Evolutionary conservation across 2,113 vertebrate species (phyloP).

Genomic region (Dasyornis broadbenti): DNA sequence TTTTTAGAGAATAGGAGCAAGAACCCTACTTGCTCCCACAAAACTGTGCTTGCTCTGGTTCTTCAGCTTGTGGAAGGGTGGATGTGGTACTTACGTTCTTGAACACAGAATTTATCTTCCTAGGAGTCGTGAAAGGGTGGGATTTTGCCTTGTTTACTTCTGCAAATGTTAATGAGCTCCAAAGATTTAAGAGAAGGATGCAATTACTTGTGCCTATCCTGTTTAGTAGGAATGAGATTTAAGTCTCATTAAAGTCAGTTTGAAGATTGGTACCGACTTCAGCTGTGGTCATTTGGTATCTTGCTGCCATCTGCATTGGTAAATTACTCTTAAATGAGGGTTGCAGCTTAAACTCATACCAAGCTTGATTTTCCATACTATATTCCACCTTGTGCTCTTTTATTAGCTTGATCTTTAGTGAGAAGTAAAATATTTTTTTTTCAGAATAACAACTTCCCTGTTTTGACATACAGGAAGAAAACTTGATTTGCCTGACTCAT

Average conservation of each 20-base stretch:
- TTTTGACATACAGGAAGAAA: not conserved
- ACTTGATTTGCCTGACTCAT: not conserved
- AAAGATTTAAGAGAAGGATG: constrained; percentile 4
- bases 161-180: not conserved
- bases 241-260: constrained; percentile 5
- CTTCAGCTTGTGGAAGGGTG: not conserved
- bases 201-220: constrained; percentile 11
- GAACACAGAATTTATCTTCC: not conserved
- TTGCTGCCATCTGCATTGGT: not conserved
- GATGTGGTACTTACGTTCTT: accelerated
- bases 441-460: not conserved
- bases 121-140: not conserved
- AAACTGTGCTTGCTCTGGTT: not conserved
- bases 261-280: not conserved
- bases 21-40: not conserved
- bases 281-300: not conserved
- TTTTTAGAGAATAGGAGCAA: not conserved
- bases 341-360: not conserved
- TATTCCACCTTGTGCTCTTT: not conserved
- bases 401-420: not conserved
- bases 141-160: constrained; percentile 14
- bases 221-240: constrained; percentile 17
- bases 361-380: not conserved
- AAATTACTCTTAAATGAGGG: not conserved
- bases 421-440: not conserved